Base-by-base conservation (phyloP, 2,888 invertebrate genomes). In the Leptodirus hochenwartii region DNA sequence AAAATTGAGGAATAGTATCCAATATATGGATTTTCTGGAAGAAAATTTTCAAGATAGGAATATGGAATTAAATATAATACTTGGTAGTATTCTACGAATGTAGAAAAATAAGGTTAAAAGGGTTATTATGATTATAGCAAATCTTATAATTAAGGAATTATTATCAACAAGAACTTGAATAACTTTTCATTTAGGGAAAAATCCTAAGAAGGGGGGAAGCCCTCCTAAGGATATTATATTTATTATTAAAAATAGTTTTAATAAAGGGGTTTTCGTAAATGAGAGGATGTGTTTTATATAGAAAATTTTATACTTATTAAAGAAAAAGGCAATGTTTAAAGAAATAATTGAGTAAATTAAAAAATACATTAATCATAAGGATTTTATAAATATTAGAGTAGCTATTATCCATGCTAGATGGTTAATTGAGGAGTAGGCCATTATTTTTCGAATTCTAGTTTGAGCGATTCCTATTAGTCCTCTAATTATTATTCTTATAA, bases 391-490 rank as follows among this genome's bases (percentile, higher is more conserved):
- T 22, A 46, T 23, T 36, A 46, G 41, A 30, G 40, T 22, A 15
- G 37, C 23, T 17, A 48, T 24, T 46, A 51, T 49, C 45, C 69
- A 71, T 1, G 65, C 57, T 53, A 69, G 47, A 47, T 71, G 68
- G 49, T 67, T 68, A 56, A 71, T 67, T 1, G 70, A 70, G 0
- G 70, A 71, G 47, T 59, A 70, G 23, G 62, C 53, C 58, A 70
- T 48, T 49, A 70, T 51, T 62, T 66, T 64, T 40, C 66, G 66
- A 33, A 48, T 5, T 22, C 46, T 48, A 11, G 37, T 40, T 46
- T 47, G 48, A 27, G 49, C 49, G 27, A 69, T 40, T 4, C 65
- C 64, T 41, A 56, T 51, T 35, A 69, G 42, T 31, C 62, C 53
- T 20, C 68, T 62, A 42, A 65, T 46, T 38, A 64, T 39, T 27